Conservation (phyloP, 2,797 vertebrate genomes). For the Spinus pinus region DNA sequence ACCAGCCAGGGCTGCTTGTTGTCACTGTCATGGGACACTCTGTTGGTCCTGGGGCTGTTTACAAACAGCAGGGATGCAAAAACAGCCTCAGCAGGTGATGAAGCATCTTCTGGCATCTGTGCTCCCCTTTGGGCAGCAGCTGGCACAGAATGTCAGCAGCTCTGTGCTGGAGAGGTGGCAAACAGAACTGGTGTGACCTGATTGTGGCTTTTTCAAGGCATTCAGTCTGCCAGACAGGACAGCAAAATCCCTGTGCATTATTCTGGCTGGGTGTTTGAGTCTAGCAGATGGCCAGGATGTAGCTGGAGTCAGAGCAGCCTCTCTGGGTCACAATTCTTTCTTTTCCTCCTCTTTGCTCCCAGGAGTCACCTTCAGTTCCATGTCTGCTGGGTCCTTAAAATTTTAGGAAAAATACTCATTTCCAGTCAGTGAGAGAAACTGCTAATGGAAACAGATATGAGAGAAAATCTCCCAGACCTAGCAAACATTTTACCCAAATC, state of each 20-base stretch:
- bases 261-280: not conserved
- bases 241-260: not conserved
- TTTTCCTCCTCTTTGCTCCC: not conserved
- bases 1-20: not conserved
- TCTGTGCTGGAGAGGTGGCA: not conserved
- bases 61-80: not conserved
- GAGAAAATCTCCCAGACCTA: not conserved
- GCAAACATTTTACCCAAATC: not conserved
- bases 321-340: not conserved
- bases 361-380: not conserved
- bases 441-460: not conserved
- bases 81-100: not conserved
- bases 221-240: not conserved
- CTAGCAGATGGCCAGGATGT: not conserved
- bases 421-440: not conserved
- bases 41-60: not conserved
- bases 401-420: not conserved
- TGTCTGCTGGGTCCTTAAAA: not conserved
- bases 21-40: not conserved
- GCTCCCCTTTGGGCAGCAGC: not conserved
- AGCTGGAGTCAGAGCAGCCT: not conserved
- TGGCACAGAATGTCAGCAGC: not conserved
- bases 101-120: not conserved
- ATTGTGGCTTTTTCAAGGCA: not conserved
- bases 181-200: not conserved